Evolutionary conservation across 2,888 invertebrate genomes (phyloP), one percentile per base, ranked within the genome.

Genomic region (Neuroscelio doddi): DNA sequence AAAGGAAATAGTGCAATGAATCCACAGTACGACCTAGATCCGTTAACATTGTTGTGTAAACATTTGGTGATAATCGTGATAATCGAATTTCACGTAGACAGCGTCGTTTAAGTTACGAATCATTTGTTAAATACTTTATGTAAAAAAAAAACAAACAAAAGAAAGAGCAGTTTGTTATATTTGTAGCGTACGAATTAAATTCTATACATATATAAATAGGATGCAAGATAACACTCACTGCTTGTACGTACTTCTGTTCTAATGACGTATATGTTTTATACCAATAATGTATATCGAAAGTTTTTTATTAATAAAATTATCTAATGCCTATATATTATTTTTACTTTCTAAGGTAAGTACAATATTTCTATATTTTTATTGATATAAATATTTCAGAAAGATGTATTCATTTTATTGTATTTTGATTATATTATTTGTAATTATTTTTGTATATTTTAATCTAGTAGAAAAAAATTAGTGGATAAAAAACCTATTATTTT

Each of bases 221-320:
- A 51, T 15, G 29, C 32, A 56, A 50, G 26, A 27, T 58, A 51
- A 76, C 65, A 70, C 57, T 72, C 71, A 70, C 73, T 71, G 75
- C 72, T 77, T 71, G 72, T 76, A 80, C 73, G n/a, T n/a, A n/a
- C n/a, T 79, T 79, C 77, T 73, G 72, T 80, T 82, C 70, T 72
- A 75, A 80, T 72, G 61, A 78, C 68, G 72, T 77, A 74, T 78
- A 79, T 78, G 78, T 80, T 81, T 82, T 81, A 71, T 81, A 81
- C 81, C 76, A 77, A 68, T 75, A 75, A 78, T 69, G 56, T 76
- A 80, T 80, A 79, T 80, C 71, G 61, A 70, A 72, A 69, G 64
- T 70, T 75, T 79, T 79, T 79, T 77, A 73, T 74, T 78, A 78
- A 81, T 79, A 80, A 79, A 78, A 78, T 64, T 39, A 39, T 10